Evolutionary conservation across 2,888 invertebrate genomes (phyloP), one percentile per base, ranked within the genome.

Genomic region (Rhamnusium bicolor): DNA sequence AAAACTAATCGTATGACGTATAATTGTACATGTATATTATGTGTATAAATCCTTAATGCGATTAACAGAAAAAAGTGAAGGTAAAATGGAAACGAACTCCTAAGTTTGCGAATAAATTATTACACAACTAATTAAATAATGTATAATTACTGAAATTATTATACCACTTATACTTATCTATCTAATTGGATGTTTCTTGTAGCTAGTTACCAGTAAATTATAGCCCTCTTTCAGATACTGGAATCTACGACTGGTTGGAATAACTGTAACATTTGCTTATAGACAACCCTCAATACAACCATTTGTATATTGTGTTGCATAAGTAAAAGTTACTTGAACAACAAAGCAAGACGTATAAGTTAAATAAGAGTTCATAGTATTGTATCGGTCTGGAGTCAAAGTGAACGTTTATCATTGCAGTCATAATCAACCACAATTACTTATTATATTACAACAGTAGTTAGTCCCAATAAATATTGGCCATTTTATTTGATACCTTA

Each of bases 71-170:
- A 72, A 58, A 72, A 72, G 63, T 66, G 69, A 65, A 73, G 69
- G 67, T 67, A 47, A 70, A 73, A 66, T 73, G 67, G 46, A 73
- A 70, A 73, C 63, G 56, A 70, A 58, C 63, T 61, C 47, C 21
- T 32, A 61, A 27, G 14, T 51, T 54, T 14, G 54, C 49, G 56
- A 61, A 63, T 63, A 47, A 56, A 68, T 69, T 56, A 66, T 73
- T 70, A 61, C 53, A 47, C 46, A 73, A 65, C 8, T 65, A 73
- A 69, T 67, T 69, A 61, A 69, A 69, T 72, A 69, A 69, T 69
- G 54, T 51, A 32, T 51, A 63, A 72, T 72, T 46, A 61, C 32
- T 27, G 29, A 54, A 54, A 65, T 65, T 27, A 47, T 14, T 53
- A 53, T 10, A 18, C 14, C 14, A 12, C 6, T n/a, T 2, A 32